Base-by-base conservation (phyloP, 2,797 vertebrate genomes). In the Crocodylus rhombifer region DNA sequence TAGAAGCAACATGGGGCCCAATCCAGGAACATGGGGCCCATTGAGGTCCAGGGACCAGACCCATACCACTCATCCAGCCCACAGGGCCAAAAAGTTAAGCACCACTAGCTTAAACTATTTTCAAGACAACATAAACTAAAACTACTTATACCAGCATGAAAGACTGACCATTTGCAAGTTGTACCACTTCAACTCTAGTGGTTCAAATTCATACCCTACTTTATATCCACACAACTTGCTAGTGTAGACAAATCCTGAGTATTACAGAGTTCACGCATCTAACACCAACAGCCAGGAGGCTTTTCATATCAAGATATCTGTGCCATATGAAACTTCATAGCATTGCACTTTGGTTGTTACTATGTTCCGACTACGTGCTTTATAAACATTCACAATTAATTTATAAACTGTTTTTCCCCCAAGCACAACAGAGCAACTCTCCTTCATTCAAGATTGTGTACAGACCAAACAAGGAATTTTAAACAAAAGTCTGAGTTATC, bases 351-450 rank as follows among this genome's bases (percentile, higher is more conserved):
- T 8, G 65, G n/a, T 13, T 23, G 23, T 80, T 76, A 51, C 3
- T 28, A 57, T 28, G 61, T 28, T 62, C 33, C 14, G 5, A 56
- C 5, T 11, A 3, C 12, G 6, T 11, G 4, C n/a, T 1, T 2
- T 36, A 10, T 6, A 73, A 64, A 33, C 7, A 64, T 36, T 65
- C 15, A 56, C 77, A 81, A 3, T 12, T 55, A 75, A 82, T 26
- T 69, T 61, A 30, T 18, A 82, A 78, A 26, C 56, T n/a, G 81
- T 9, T 67, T 23, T 81, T 65, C 55, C 6, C 5, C 3, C 25
- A 36, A 74, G 10, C 55, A 74, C 73, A 74, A 30, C 26, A 85
- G 74, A 65, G 20, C 25, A 42, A 20, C 64, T 5, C 4, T 77
- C 20, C 60, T 60, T 77, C 13, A 1, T 74, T 73, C 5, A 5